phyloP scores from a whole-genome alignment of 2,797 vertebrate genomes.

The Brachyrhaphis roseni region DNA sequence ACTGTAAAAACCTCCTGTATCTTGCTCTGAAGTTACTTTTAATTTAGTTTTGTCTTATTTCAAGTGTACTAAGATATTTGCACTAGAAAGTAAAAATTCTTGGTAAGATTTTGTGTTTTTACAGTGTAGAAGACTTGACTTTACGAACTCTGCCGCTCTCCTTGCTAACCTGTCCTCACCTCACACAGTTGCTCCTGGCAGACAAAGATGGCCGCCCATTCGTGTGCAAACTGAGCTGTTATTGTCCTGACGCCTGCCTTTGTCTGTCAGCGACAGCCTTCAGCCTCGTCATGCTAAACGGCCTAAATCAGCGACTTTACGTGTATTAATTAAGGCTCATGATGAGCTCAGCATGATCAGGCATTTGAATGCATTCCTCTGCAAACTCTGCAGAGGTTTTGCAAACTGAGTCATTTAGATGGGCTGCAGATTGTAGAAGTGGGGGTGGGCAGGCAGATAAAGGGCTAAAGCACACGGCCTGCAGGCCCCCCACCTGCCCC shows the following conservation, averaged over 20 bases:
- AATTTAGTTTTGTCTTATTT: no score
- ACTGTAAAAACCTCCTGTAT: no score
- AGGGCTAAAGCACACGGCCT: conserved; percentile 55
- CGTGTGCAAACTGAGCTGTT: conserved; percentile 79
- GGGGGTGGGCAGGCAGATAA: conserved; percentile 57
- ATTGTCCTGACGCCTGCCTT: conserved; percentile 75
- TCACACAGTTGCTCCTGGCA: conserved; percentile 59
- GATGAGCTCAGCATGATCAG: conserved; percentile 77
- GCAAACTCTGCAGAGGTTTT: conserved; percentile 76
- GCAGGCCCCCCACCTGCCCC: conserved; percentile 27
- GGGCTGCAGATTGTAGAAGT: conserved; percentile 51
- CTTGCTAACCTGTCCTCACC: conserved; percentile 62
- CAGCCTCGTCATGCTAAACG: conserved; percentile 72
- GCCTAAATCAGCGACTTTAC: conserved; percentile 78
- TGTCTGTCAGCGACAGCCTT: conserved; percentile 69
- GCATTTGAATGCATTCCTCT: conserved; percentile 80
- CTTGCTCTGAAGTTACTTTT: no score
- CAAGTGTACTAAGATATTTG: no score
- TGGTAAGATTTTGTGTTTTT: no score
- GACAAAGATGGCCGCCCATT: conserved; percentile 81
- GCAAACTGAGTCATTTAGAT: conserved; percentile 55
- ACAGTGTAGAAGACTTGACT: background rate
- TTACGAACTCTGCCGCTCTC: conserved; percentile 12
- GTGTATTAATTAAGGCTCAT: conserved; percentile 84
- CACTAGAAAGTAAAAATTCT: no score